Evolutionary conservation across 2,888 invertebrate species (phyloP), one percentile per base, ranked within the genome.

Genomic region (Encarsia formosa): DNA sequence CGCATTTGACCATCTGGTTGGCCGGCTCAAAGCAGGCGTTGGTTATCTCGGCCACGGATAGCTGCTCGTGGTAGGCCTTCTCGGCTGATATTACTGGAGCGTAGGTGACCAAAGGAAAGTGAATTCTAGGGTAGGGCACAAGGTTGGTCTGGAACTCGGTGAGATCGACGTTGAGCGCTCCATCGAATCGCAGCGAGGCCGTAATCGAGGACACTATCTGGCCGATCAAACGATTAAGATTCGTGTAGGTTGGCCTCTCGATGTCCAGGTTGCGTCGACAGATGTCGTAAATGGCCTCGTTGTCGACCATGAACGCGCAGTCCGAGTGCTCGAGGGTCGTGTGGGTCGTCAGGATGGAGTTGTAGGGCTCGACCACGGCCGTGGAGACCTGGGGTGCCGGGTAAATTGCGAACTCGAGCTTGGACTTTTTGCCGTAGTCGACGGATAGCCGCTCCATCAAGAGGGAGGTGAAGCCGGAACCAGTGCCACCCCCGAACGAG

Each of bases 341-440:
- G 79, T 95, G 95, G 56, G 95, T 95, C 69, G 94, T 95, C 67
- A 96, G 79, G 71, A 96, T 93, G 1, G 94, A 93, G 79, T 96
- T 96, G 86, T 96, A 96, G 32, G 96, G 96, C 76, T 96, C 95
- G 18, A 96, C 95, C 29, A 90, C 90, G 56, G 90, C 89, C 26
- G 90, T 90, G 61, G 90, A 90, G 38, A 90, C 87, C 76, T 88
- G 86, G 8, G 96, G 96, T 37, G 96, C 95, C 52, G 96, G 96
- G 76, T 96, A 96, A 76, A 96, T 92, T 64, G 95, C 91, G 78
- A 96, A 96, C 78, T 94, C 94, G 67, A 95, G 80, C 76, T 94
- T 95, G 59, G 91, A 91, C 80, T 95, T 95, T 81, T 94, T 94
- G 70, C 94, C 94, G 76, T 95, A 95, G 77, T 95, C 95, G 94